Conservation (phyloP, 1,140 invertebrate genomes). For the Bombus haemorrhoidalis region DNA sequence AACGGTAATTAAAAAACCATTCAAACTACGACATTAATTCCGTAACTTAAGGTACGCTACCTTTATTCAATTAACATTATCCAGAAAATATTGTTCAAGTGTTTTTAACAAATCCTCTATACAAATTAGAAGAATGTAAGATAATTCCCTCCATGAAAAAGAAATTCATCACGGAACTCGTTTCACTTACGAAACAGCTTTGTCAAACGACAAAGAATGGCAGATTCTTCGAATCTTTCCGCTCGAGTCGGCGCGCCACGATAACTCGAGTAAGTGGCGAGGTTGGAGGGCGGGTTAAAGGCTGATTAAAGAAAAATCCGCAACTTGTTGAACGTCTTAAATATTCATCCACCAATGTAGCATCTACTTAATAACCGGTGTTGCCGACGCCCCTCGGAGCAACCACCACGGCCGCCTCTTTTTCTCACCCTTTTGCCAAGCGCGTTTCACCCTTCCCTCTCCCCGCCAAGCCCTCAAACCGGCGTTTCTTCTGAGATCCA, state of each 20-base stretch:
- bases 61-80: no score
- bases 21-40: neutral
- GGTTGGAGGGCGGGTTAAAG: conserved; percentile 46
- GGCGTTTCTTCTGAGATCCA: conserved; percentile 59
- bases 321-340: conserved; percentile 83
- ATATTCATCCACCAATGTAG: conserved; percentile 81
- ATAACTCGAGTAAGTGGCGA: conserved; percentile 57
- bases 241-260: conserved; percentile 34
- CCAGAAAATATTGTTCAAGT: no score
- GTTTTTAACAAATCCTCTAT: no score
- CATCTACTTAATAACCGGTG: conserved; percentile 81
- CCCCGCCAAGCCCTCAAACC: no score
- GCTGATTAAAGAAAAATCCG: conserved; percentile 82
- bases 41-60: no score
- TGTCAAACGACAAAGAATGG: neutral
- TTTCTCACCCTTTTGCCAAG: conserved; percentile 54
- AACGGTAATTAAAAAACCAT: conserved; percentile 16
- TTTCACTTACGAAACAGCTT: neutral
- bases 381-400: conserved; percentile 66
- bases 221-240: conserved; percentile 43
- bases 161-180: neutral
- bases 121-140: no score
- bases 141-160: neutral
- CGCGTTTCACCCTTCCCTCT: conserved; percentile 37
- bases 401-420: conserved; percentile 56